A percentile compares a stretch with the other conserved stretches of the same genome.
Evolutionary conservation across 2,797 vertebrate species (phyloP).

Genomic region (Danio kyathit): DNA sequence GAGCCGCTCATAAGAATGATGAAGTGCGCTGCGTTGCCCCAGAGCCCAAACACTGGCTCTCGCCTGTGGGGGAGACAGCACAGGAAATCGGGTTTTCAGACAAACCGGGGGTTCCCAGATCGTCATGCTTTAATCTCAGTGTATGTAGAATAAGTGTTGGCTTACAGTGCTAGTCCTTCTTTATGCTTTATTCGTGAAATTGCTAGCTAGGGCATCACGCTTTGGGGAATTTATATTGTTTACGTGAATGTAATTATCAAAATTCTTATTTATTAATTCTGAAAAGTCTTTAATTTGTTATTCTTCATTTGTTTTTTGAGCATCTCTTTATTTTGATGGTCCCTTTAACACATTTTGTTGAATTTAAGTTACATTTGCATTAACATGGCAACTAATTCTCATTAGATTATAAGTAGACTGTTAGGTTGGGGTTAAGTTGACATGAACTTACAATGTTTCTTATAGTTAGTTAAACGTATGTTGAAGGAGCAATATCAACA

Average conservation of each 20-base stretch:
- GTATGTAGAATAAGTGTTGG: conserved; percentile 31
- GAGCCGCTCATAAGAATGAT: conserved; percentile 84
- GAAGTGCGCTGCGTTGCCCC: conserved; percentile 77
- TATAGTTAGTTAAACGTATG: no score
- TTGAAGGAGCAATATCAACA: no score
- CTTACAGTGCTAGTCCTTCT: conserved; percentile 17
- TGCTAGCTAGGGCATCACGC: not conserved
- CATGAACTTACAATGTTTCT: no score
- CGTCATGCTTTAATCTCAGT: conserved; percentile 55
- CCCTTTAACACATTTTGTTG: no score
- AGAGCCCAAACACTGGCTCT: conserved; percentile 74
- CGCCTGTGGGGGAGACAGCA: conserved; percentile 68
- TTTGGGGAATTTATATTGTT: not conserved
- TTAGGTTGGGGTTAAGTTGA: no score
- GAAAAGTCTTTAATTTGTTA: no score
- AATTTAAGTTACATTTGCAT: no score
- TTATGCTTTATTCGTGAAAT: conserved; percentile 19
- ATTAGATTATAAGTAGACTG: no score
- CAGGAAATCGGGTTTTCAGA: conserved; percentile 67
- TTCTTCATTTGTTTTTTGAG: no score
- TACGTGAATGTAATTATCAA: not conserved
- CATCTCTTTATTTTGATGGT: no score
- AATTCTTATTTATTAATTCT: no score
- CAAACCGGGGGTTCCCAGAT: conserved; percentile 39
- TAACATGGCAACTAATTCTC: no score